Base-by-base conservation (phyloP, 2,888 invertebrate species). In the Hymenopus coronatus region DNA sequence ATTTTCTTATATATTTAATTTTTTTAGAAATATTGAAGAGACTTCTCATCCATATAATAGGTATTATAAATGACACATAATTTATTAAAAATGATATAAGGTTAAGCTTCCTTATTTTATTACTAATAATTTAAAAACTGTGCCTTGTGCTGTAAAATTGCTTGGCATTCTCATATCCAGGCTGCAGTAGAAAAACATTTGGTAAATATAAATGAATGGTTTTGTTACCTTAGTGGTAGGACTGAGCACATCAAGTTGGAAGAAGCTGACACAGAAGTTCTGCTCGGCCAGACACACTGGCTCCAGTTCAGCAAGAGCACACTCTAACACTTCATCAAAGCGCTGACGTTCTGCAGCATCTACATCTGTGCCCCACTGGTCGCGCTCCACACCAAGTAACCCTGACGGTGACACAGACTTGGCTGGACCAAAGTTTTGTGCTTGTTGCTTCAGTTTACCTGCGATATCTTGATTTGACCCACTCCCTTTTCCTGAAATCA, bases 231-330 rank as follows among this genome's bases (percentile, higher is more conserved):
- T 94, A 8, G 93, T 93, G 70, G 94, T 94, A 1, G 95, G 95
- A 92, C 95, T 95, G 89, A 91, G 95, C 30, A 93, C 95, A 92
- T 97, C 97, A 91, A 98, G 94, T 93, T 97, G 97, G 93, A 99
- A 98, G 94, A 99, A 99, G 90, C 96, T 95, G 28, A 97, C 96
- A 93, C 98, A 99, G 93, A 99, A 99, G 91, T 98, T 97, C 94
- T 99, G 99, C 93, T 99, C 99, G 33, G 97, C 97, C 91, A 98
- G 95, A 92, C 99, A 98, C 89, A 98, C 96, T 6, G 97, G 97
- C 92, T 98, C 98, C 90, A 99, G 94, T 92, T 98, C 97, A 27
- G 97, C 97, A 89, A 99, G 94, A 88, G 98, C 97, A 93, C 97
- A 96, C 92, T 98, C 98, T 89, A 98, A 94, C 88, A 97, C 94